Base-by-base conservation (phyloP, 2,113 vertebrate genomes). In the Eublepharis macularius region DNA sequence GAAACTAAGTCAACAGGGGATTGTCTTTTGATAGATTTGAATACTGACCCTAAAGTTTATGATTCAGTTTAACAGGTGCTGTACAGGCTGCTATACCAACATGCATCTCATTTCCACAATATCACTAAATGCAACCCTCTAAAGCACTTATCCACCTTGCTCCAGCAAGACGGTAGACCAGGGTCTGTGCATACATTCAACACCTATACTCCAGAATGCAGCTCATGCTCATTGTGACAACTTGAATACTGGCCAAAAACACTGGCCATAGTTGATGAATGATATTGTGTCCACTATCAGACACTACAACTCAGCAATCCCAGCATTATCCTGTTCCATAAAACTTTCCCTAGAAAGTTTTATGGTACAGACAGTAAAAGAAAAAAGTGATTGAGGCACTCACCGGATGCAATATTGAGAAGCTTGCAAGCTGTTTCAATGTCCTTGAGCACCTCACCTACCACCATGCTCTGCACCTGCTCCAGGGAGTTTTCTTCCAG, bases 401-500 rank as follows among this genome's bases (percentile, higher is more conserved):
- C 88, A 99, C 99, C 98, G 93, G 99, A 95, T 0, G 97, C 94
- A 92, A 99, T 99, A 93, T 98, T 99, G 85, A 99, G 98, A 80
- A 99, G 97, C 91, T 99, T 99, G 94, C 98, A 99, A 80, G 98
- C 98, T 0, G 98, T 99, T 95, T 98, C 98, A 29, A 99, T 98
- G 95, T 99, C 99, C 96, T 99, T 99, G 75, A 99, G 96, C 88
- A 99, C 99, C 82, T 99, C 99, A 0, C 98, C 98, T 89, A 99
- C 97, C 92, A 99, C 99, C 98, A 99, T 97, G 93, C 97, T 98
- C 94, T 99, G 98, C 90, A 99, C 98, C 95, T 99, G 98, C 94
- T 99, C 99, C 95, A 99, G 95, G 0, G 98, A 99, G 49, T 97
- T 97, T 85, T 99, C 98, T 93, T 98, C 98, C 93, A 98, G 95